Evolutionary conservation across 2,888 invertebrate genomes (phyloP).

Genomic region (Meganola albula): DNA sequence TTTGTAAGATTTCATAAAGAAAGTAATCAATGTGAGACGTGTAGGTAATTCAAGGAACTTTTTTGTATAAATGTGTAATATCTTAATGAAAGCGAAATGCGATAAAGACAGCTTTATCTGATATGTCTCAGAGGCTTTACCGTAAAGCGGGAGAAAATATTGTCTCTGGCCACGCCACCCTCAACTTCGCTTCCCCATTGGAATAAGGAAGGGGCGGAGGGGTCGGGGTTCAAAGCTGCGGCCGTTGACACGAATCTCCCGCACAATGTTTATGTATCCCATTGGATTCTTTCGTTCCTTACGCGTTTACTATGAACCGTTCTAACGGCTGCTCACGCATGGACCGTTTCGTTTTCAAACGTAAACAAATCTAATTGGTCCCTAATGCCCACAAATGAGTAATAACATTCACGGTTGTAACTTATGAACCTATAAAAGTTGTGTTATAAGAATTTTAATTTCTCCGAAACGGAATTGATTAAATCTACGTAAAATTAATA

Average conservation of each 20-base stretch:
- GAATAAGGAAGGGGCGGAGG: constrained; percentile 31
- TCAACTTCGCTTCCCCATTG: constrained; percentile 61
- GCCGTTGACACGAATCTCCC: constrained; percentile 73
- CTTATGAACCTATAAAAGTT: no score
- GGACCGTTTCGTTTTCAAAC: constrained; percentile 44
- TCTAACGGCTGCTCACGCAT: constrained; percentile 54
- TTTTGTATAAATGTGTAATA: no score
- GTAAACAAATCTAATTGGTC: constrained; percentile 30
- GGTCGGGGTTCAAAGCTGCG: constrained; percentile 48
- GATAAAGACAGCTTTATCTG: constrained; percentile 56
- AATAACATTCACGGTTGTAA: not conserved
- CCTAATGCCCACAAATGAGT: not conserved
- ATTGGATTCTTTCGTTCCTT: constrained; percentile 65
- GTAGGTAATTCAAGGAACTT: no score
- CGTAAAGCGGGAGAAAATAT: constrained; percentile 50
- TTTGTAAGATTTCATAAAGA: no score
- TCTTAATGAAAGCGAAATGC: constrained; percentile 45
- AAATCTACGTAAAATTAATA: no score
- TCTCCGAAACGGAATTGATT: no score
- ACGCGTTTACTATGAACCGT: constrained; percentile 52
- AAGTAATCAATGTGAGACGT: no score
- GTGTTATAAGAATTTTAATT: no score
- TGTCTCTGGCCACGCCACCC: constrained; percentile 56
- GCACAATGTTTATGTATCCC: constrained; percentile 65
- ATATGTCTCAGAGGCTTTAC: constrained; percentile 61